Conservation (phyloP, 1,140 invertebrate genomes). For the Macrotrachela quadricornifera region DNA sequence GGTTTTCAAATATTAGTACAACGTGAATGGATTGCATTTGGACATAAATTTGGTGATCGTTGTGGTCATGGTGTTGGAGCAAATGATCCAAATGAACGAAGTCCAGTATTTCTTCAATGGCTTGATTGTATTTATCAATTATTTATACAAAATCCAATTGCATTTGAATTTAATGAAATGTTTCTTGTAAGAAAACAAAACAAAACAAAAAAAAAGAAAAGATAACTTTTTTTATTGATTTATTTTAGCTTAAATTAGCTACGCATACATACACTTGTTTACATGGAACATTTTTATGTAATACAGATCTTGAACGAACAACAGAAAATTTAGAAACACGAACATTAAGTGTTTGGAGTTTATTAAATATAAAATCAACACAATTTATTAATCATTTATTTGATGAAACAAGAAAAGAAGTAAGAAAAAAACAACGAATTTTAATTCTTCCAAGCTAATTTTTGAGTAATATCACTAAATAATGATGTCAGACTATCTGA, state of each 20-base stretch:
- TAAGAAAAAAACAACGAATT: not conserved
- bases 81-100: slow-evolving; percentile 69
- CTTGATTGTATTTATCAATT: slow-evolving; percentile 85
- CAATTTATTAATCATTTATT: not conserved
- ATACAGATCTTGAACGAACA: not conserved
- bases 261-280: slow-evolving; percentile 83
- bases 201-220: not conserved
- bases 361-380: slow-evolving; percentile 1
- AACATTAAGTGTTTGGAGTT: slow-evolving; percentile 6
- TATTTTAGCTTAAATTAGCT: slow-evolving; percentile 51
- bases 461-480: too few relatives aligned
- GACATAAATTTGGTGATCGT: slow-evolving; percentile 84
- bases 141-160: slow-evolving; percentile 61
- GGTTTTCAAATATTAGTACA: slow-evolving; percentile 74
- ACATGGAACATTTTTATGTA: slow-evolving; percentile 76
- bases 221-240: slow-evolving; percentile 5
- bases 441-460: too few relatives aligned
- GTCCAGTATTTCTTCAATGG: slow-evolving; percentile 92
- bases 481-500: too few relatives aligned
- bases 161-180: slow-evolving; percentile 77
- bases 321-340: not conserved
- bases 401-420: not conserved
- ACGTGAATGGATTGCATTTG: slow-evolving; percentile 83
- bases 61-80: slow-evolving; percentile 59
- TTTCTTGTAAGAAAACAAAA: slow-evolving; percentile 39